A percentile compares a stretch with the other conserved stretches of the same genome.
Conservation (phyloP, 2,797 vertebrate genomes). For the Pempheris klunzingeri region DNA sequence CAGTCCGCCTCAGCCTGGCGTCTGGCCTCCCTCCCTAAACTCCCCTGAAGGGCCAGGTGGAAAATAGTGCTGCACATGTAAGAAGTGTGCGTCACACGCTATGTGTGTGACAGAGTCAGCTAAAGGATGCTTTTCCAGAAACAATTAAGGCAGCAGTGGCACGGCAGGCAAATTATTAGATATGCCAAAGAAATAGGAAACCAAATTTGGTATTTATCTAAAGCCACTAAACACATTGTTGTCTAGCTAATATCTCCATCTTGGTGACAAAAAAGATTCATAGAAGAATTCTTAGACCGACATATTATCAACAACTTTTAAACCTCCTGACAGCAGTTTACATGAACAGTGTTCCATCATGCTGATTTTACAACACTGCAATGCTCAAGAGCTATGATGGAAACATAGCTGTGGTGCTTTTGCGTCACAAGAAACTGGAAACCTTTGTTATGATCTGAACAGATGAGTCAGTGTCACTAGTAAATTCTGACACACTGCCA, state of each 20-base stretch:
- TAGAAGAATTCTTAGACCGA: background rate
- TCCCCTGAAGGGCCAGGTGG: slow-evolving; percentile 10
- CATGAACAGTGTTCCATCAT: background rate
- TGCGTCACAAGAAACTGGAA: slow-evolving; percentile 49
- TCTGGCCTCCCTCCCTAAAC: slow-evolving; percentile 39
- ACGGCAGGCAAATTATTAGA: background rate
- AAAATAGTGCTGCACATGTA: slow-evolving; percentile 24
- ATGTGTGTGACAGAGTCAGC: slow-evolving; percentile 9
- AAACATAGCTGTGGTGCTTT: background rate
- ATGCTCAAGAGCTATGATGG: slow-evolving; percentile 2
- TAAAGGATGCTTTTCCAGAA: slow-evolving; percentile 21
- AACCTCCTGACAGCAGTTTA: background rate
- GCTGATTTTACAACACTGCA: background rate
- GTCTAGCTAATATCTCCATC: background rate
- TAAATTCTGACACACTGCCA: slow-evolving; percentile 36
- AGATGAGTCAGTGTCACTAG: slow-evolving; percentile 43
- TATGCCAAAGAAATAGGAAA: slow-evolving; percentile 1
- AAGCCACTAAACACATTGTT: background rate
- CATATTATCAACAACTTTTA: background rate
- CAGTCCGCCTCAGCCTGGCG: slow-evolving; percentile 38
- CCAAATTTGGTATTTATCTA: slow-evolving; percentile 6
- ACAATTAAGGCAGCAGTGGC: slow-evolving; percentile 5
- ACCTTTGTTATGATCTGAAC: slow-evolving; percentile 45
- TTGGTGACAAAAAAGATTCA: background rate
- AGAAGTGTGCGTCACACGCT: slow-evolving; percentile 29